These are phyloP conservation scores for Melanchra persicariae DNA, from an alignment of 2,888 invertebrate species.

Conservation along the genomic window DNA sequence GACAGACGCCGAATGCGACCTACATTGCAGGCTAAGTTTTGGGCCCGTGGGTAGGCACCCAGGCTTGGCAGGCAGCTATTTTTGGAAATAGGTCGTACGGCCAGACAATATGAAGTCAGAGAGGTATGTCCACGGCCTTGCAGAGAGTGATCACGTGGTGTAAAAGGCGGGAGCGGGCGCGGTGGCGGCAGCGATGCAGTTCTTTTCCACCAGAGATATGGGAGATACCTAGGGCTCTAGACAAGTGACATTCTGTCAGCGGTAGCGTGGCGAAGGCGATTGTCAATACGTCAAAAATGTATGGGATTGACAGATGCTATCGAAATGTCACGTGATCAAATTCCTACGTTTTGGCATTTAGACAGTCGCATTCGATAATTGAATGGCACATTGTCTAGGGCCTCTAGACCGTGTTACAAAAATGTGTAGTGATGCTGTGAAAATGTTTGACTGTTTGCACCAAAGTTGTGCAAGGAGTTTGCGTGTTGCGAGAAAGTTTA, in stretches of 20 bases:
- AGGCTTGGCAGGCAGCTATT: slow-evolving; percentile 55
- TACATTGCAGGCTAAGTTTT: slow-evolving; percentile 55
- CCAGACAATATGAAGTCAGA: slow-evolving; percentile 55
- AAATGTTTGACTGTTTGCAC: neutral
- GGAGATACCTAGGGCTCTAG: too few relatives aligned
- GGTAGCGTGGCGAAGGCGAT: too few relatives aligned
- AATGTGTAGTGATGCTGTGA: neutral
- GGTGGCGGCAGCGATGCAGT: neutral
- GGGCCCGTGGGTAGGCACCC: slow-evolving; percentile 4
- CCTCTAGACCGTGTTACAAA: neutral
- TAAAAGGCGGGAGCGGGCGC: neutral
- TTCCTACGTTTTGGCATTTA: too few relatives aligned
- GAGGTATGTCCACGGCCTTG: slow-evolving; percentile 20
- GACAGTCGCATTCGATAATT: too few relatives aligned
- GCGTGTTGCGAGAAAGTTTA: too few relatives aligned
- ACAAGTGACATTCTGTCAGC: too few relatives aligned
- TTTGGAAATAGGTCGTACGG: slow-evolving; percentile 63
- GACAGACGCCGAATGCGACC: slow-evolving; percentile 50
- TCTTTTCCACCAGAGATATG: too few relatives aligned
- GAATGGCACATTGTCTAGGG: too few relatives aligned
- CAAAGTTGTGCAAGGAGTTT: neutral
- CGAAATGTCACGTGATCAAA: too few relatives aligned
- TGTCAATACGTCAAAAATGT: too few relatives aligned
- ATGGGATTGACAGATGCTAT: too few relatives aligned
- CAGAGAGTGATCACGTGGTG: neutral